Base-by-base conservation (phyloP, 2,797 vertebrate species). In the Oreonectes daqikongensis region DNA sequence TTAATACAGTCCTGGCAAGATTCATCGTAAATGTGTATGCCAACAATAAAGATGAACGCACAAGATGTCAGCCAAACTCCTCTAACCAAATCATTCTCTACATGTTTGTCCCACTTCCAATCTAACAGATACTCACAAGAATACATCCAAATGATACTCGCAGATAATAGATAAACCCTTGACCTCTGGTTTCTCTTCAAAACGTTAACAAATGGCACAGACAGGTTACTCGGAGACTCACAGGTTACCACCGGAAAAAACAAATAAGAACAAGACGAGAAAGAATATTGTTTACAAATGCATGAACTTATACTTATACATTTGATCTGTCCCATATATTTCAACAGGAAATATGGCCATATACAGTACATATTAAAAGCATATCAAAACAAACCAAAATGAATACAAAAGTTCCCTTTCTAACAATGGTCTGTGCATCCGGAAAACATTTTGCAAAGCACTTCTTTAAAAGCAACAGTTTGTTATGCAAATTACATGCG, bases 151-250 rank as follows among this genome's bases (percentile, higher is more conserved):
- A 28, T 38, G 59, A 55, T 15, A 15, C 2, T 4, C 71, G 64
- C 52, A 26, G n/a, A 64, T 64, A 17, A 64, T 38, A 52, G 44
- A 52, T 73, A 40, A 17, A 60, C 26, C 32, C 30, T 52, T 72
- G 42, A 72, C 59, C 44, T 38, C 57, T 64, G n/a, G n/a, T 73
- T 55, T 26, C 22, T 55, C 52, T 55, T 26, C 4, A 11, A 52
- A 52, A 38, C 59, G 52, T 52, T 40, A 73, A 38, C 44, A 64
- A 63, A 73, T 8, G 18, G 28, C 59, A 73, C 38, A n/a, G 12
- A 20, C 3, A 38, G 44, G 59, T 61, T 17, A 35, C 9, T 35
- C 35, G 1, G 9, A 61, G 14, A 42, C 11, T 14, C 3, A 32
- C 3, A 32, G n/a, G n/a, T n/a, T n/a, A n/a, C n/a, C n/a, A n/a